Evolutionary conservation across 2,113 vertebrate species (phyloP).

Genomic region (Halichoeres trimaculatus): DNA sequence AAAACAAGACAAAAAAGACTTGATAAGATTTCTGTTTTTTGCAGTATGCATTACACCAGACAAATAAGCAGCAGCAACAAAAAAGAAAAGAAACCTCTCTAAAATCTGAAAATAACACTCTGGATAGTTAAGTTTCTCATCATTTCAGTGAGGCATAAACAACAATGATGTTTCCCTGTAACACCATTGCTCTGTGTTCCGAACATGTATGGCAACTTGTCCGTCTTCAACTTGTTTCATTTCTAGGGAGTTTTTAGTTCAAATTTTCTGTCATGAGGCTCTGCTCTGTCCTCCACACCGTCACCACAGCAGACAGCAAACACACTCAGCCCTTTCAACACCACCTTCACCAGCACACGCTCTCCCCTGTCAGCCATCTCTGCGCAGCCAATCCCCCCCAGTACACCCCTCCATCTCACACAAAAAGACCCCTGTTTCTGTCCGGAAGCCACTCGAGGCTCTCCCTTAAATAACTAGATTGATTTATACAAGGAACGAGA

Average conservation of each 20-base stretch:
- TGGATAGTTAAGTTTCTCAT: no score
- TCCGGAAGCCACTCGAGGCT: constrained; percentile 62
- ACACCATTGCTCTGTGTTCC: no score
- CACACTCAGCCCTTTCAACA: constrained; percentile 67
- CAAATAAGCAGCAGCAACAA: no score
- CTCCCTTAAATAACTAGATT: constrained; percentile 61
- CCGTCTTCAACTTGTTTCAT: not conserved
- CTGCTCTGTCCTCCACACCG: constrained; percentile 7
- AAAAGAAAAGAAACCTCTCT: no score
- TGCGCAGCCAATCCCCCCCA: constrained; percentile 23
- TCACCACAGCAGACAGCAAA: constrained; percentile 22
- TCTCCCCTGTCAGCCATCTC: constrained; percentile 45
- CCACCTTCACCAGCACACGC: constrained; percentile 30
- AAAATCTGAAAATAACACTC: no score
- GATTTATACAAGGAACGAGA: constrained; percentile 51
- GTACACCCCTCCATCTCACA: constrained; percentile 23
- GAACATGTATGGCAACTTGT: not conserved
- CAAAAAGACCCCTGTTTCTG: constrained; percentile 81
- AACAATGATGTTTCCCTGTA: not conserved
- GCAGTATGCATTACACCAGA: no score
- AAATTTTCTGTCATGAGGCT: not conserved
- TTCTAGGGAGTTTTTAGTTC: not conserved
- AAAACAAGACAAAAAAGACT: no score
- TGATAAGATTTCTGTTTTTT: no score
- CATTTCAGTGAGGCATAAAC: no score